Conservation (phyloP, 2,113 vertebrate species). For the Siniperca knerii region DNA sequence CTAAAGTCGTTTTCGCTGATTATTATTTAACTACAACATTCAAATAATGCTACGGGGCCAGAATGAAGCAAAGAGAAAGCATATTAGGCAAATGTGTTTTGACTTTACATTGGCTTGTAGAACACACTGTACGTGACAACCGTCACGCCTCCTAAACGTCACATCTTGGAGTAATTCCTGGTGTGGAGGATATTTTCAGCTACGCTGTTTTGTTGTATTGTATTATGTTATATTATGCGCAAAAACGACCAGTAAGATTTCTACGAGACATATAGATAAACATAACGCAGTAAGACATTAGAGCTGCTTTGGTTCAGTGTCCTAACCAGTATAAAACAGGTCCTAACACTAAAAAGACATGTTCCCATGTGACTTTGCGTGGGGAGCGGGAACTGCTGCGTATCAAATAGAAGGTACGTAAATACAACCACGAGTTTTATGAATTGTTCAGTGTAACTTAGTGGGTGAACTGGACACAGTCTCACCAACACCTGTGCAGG, state of each 20-base stretch:
- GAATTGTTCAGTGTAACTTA: not conserved
- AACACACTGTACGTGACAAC: not conserved
- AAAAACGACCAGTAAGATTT: not conserved
- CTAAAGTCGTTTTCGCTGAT: fast-evolving
- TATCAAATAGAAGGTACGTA: constrained; percentile 90
- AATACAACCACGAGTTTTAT: not conserved
- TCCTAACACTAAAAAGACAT: constrained; percentile 39
- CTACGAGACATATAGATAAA: not conserved
- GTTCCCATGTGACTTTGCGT: constrained; percentile 89
- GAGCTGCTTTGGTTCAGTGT: not conserved
- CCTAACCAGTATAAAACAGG: too few relatives aligned
- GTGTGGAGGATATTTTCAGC: not conserved
- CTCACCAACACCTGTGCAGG: not conserved
- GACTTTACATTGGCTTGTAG: not conserved
- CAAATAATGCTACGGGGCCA: fast-evolving
- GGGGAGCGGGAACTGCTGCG: constrained; percentile 86
- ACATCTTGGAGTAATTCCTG: constrained; percentile 16
- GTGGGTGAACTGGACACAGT: not conserved
- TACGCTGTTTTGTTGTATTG: too few relatives aligned
- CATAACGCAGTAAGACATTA: not conserved
- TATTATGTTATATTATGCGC: not conserved
- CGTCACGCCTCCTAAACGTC: constrained; percentile 7
- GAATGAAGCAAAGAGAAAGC: not conserved
- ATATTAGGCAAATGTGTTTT: not conserved
- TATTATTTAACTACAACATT: not conserved